Evolutionary conservation across 2,888 invertebrate genomes (phyloP).

Genomic region (Lasioglossum marginatum): DNA sequence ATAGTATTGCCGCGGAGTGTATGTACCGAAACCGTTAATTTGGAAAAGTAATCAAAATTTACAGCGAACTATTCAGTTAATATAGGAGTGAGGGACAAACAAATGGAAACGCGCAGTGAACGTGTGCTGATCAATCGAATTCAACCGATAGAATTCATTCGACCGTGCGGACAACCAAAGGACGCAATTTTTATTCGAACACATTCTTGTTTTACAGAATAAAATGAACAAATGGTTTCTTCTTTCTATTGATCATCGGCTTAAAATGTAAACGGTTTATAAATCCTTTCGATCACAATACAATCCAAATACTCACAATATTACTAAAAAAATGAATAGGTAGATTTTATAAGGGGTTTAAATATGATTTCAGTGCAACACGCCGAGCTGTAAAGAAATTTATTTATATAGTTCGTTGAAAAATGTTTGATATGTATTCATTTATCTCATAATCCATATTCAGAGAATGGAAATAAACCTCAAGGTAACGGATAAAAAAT

Average conservation of each 20-base stretch:
- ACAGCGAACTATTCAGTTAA: neutral
- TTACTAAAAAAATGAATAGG: neutral
- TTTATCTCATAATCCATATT: neutral
- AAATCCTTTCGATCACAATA: conserved; percentile 8
- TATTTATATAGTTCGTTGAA: neutral
- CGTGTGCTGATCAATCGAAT: neutral
- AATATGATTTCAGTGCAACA: no score
- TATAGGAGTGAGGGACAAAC: neutral
- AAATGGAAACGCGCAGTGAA: neutral
- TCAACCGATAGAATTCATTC: conserved; percentile 6
- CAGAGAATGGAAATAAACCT: no score
- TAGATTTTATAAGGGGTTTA: neutral
- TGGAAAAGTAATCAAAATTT: neutral
- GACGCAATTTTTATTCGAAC: neutral
- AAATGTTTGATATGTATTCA: neutral
- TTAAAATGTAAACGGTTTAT: conserved; percentile 14
- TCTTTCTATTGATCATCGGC: neutral
- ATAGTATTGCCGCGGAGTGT: no score
- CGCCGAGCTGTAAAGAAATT: neutral
- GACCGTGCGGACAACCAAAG: neutral
- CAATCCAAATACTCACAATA: neutral
- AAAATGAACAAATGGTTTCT: conserved; percentile 12
- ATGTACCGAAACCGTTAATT: neutral
- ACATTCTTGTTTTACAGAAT: neutral
- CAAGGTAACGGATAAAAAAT: no score